phyloP scores from a whole-genome alignment of 2,113 vertebrate species.

The Gnathonemus echidnorhynchus region DNA sequence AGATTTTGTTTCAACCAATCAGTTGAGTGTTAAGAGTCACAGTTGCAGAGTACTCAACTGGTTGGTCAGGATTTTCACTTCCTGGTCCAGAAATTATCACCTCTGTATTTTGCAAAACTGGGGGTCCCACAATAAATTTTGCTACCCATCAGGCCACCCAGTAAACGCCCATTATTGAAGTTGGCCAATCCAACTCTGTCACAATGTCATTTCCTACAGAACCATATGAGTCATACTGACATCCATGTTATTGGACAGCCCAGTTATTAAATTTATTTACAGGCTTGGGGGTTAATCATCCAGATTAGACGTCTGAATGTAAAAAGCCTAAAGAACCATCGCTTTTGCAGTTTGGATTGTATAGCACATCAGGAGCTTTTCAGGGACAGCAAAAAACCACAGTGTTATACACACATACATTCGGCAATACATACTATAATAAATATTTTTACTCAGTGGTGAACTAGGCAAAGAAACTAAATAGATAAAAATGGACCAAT shows the following conservation, averaged over 20 bases:
- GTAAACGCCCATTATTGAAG: neutral
- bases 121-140: neutral
- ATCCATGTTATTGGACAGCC: neutral
- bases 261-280: neutral
- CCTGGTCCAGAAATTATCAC: neutral
- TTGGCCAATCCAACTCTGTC: neutral
- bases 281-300: too few species aligned
- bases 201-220: neutral
- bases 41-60: too few species aligned
- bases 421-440: neutral
- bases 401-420: too few species aligned
- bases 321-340: too few species aligned
- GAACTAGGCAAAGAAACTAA: neutral
- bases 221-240: neutral
- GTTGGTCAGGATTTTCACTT: neutral
- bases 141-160: neutral
- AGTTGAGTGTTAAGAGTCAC: too few species aligned
- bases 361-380: too few species aligned
- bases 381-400: too few species aligned
- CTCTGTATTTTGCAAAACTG: neutral
- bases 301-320: too few species aligned
- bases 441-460: neutral
- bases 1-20: too few species aligned
- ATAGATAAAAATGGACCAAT: neutral
- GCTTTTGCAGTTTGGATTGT: too few species aligned